Conservation (phyloP, 2,797 vertebrate species). For the Macrochelys suwanniensis region DNA sequence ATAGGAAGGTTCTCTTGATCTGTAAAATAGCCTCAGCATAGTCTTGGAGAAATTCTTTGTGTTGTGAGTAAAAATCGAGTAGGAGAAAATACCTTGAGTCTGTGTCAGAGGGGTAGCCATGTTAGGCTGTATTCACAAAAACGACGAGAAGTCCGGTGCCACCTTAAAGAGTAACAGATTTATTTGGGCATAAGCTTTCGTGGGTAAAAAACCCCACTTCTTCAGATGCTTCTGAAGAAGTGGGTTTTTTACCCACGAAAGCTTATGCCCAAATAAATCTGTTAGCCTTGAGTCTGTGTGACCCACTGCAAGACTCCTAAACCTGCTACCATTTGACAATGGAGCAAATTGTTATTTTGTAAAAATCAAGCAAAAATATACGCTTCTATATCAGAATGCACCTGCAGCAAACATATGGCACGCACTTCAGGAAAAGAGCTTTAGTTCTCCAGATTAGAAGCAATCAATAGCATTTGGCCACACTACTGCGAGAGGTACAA, state of each 20-base stretch:
- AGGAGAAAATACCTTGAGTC: neutral
- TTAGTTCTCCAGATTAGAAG: neutral
- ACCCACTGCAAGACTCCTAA: neutral
- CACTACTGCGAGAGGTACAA: neutral
- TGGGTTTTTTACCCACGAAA: no score
- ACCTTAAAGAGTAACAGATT: no score
- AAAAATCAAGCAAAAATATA: neutral
- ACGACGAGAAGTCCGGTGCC: no score
- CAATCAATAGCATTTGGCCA: neutral
- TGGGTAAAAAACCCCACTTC: no score
- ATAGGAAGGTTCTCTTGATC: no score
- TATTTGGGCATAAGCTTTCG: no score
- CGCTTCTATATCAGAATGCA: neutral
- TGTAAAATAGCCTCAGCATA: no score
- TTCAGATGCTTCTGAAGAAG: no score
- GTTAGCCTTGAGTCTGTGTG: neutral
- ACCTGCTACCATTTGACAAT: neutral
- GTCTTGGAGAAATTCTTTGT: neutral
- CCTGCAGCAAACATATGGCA: neutral
- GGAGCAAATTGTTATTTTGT: neutral
- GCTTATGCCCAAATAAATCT: no score
- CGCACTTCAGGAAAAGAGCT: neutral
- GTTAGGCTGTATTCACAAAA: no score
- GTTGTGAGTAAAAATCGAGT: constrained; percentile 1
- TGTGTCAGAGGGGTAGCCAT: no score